These are phyloP conservation scores for Priocnemis perturbator DNA, from an alignment of 2,888 invertebrate species.

Conservation along the genomic window DNA sequence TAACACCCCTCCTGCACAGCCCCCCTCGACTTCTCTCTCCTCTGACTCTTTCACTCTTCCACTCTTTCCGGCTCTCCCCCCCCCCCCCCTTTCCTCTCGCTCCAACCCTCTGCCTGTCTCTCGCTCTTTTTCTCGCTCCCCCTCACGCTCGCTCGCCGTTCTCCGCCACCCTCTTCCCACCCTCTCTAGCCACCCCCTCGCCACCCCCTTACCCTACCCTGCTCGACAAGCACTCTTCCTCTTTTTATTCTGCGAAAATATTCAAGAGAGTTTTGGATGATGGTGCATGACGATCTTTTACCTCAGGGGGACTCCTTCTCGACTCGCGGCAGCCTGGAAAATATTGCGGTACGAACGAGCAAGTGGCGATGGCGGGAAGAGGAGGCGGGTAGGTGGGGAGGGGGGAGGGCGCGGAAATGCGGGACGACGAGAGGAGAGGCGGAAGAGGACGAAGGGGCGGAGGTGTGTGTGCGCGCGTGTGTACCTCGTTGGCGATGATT, in stretches of 20 bases:
- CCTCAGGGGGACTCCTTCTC: slow-evolving; percentile 8
- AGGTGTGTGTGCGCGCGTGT: too few species aligned
- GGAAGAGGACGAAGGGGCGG: not conserved
- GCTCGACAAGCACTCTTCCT: slow-evolving; percentile 13
- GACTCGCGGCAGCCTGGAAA: not conserved
- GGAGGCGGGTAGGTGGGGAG: not conserved
- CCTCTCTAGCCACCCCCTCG: slow-evolving; percentile 27
- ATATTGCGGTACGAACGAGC: not conserved
- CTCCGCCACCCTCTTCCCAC: slow-evolving; percentile 28
- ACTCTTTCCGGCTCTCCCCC: slow-evolving; percentile 18
- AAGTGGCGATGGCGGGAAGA: not conserved
- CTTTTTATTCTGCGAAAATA: slow-evolving; percentile 57
- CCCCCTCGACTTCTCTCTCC: slow-evolving; percentile 39
- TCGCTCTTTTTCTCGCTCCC: slow-evolving; percentile 12
- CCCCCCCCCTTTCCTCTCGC: slow-evolving; percentile 16
- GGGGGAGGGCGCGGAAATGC: slow-evolving; percentile 12
- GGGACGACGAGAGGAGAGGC: slow-evolving; percentile 7
- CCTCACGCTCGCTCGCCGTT: slow-evolving; percentile 13
- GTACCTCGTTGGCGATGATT: not conserved
- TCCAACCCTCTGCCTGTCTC: slow-evolving; percentile 20
- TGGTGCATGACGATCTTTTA: slow-evolving; percentile 57
- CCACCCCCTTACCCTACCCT: slow-evolving; percentile 26
- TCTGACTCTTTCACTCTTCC: slow-evolving; percentile 28
- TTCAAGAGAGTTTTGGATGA: slow-evolving; percentile 59
- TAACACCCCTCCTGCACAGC: slow-evolving; percentile 58